Conservation (phyloP, 2,888 invertebrate species). For the Heliconius ethilla region DNA sequence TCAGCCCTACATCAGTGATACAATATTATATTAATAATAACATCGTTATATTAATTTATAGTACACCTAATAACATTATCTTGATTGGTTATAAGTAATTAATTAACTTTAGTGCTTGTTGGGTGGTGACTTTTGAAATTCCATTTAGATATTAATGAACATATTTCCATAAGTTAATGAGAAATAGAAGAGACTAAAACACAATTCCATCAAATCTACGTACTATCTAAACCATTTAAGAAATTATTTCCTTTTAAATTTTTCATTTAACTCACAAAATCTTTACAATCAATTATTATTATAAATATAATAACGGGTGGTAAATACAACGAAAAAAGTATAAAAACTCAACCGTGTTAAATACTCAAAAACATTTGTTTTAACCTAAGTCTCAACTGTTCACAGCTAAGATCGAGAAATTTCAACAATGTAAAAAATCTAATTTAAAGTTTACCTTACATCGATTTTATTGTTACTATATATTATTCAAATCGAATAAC, state of each 20-base stretch:
- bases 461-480: neutral
- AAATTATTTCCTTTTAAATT: neutral
- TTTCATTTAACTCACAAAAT: neutral
- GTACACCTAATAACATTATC: neutral
- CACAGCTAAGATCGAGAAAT: neutral
- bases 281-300: neutral
- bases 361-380: neutral
- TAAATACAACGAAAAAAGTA: too few relatives aligned
- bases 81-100: neutral
- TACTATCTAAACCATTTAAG: neutral
- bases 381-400: neutral
- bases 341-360: neutral
- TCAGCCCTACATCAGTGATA: slow-evolving; percentile 59
- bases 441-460: neutral
- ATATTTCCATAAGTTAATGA: neutral
- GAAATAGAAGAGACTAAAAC: neutral
- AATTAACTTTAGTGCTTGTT: neutral
- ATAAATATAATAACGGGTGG: too few relatives aligned
- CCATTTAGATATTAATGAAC: neutral
- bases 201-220: neutral
- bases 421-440: neutral
- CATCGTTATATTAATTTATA: neutral
- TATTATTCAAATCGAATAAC: neutral
- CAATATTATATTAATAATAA: slow-evolving; percentile 24
- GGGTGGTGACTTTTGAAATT: neutral